Base-by-base conservation (phyloP, 2,888 invertebrate genomes). In the Hyposoter dolosus region DNA sequence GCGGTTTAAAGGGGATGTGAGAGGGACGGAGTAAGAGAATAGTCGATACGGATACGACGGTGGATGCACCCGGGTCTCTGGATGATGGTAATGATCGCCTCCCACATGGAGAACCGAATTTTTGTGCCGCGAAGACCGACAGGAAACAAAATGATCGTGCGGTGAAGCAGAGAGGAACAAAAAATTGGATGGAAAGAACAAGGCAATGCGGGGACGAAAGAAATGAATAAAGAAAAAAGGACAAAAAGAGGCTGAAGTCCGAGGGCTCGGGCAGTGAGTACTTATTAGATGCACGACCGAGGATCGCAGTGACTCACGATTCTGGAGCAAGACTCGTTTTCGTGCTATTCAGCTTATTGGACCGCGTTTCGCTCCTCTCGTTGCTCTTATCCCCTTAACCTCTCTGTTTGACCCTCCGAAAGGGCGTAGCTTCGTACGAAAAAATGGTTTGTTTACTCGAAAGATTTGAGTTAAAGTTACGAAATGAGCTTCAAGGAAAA, bases 21-120 rank as follows among this genome's bases (percentile, higher is more conserved):
- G 68, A 60, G 47, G 50, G 17, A 17, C 35, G 12, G 50, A 53
- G 65, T 7, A 65, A 40, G 63, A 60, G 23, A 53, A 53, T 56
- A 28, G 43, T 56, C 28, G 75, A 80, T 85, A 47, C 71, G 45
- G 43, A 50, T 69, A 47, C 63, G 86, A 83, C 71, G 65, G 32
- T 43, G 71, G 69, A 77, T 65, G 72, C 60, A 76, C 50, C 53
- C n/a, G 74, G 71, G 74, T 81, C 87, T 86, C 86, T 76, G 84
- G 87, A 89, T 60, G 60, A 60, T 89, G 90, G 89, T 92, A 92
- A 92, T 91, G 91, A 92, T 90, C 89, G 90, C 92, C 93, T 92
- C 93, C 93, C 93, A 92, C 92, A 92, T 92, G 89, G 93, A 91
- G 93, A 91, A 91, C 90, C 88, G 82, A 89, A 89, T 90, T 90